Conservation (phyloP, 1,140 invertebrate genomes). For the Cyclargus thomasi region DNA sequence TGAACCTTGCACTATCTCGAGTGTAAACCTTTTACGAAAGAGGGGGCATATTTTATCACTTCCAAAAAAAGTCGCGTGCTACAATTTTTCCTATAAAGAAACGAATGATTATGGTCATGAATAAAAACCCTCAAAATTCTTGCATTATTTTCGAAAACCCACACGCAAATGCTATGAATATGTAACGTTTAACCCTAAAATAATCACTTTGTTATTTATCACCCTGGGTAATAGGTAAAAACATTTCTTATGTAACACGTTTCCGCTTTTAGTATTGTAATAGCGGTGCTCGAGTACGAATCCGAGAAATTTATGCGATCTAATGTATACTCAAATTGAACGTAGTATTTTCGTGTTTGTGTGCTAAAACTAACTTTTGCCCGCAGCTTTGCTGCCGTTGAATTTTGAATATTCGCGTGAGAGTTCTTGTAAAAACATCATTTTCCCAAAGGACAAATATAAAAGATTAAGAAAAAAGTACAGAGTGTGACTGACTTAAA, state of each 20-base stretch:
- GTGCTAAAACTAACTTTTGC: background rate
- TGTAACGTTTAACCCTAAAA: background rate
- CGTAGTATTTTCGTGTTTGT: background rate
- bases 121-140: background rate
- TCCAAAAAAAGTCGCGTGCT: background rate
- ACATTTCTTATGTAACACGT: conserved; percentile 10
- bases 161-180: background rate
- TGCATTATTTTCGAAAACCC: background rate
- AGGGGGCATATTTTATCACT: too few relatives aligned
- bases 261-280: conserved; percentile 8
- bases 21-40: too few relatives aligned
- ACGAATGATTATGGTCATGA: too few relatives aligned
- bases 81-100: too few relatives aligned
- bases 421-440: too few relatives aligned
- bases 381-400: too few relatives aligned
- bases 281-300: background rate
- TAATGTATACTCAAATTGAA: background rate
- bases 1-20: too few relatives aligned
- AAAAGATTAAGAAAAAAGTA: too few relatives aligned
- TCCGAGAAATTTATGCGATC: background rate
- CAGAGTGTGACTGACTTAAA: too few relatives aligned
- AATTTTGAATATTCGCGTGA: too few relatives aligned
- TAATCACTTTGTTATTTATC: background rate
- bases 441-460: too few relatives aligned
- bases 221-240: background rate